Conservation (phyloP, 35 echinoderm and acorn worm species). For the Ophioderma brevispina region DNA sequence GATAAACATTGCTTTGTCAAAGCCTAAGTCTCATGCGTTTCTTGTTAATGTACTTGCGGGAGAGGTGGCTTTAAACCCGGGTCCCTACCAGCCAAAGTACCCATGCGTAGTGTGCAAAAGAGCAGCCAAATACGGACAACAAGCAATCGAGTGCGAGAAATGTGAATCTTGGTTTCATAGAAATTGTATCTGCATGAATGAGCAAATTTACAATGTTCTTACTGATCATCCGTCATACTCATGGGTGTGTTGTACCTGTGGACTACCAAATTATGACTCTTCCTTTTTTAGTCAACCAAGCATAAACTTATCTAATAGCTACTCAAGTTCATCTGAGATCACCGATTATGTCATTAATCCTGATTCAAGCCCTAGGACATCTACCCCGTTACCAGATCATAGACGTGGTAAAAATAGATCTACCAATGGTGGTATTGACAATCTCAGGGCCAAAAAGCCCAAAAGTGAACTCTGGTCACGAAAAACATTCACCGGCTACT, state of each 20-base stretch:
- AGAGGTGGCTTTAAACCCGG: not conserved
- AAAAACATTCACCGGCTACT: no score
- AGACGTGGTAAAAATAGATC: no score
- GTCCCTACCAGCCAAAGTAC: not conserved
- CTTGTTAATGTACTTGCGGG: not conserved
- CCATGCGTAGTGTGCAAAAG: not conserved
- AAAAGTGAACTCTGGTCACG: no score
- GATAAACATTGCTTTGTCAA: not conserved
- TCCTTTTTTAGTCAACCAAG: not conserved
- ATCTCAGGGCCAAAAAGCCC: no score
- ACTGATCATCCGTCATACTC: conserved; percentile 25
- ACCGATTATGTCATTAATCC: no score
- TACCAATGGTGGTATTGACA: no score
- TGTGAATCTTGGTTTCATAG: no score
- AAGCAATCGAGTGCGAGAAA: no score
- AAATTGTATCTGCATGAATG: not conserved
- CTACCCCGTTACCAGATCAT: no score
- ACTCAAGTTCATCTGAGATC: no score
- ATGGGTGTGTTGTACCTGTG: conserved; percentile 41
- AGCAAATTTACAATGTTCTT: not conserved
- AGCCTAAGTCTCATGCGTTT: not conserved
- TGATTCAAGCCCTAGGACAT: no score
- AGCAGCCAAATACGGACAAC: not conserved
- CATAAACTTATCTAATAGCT: conserved; percentile 6
- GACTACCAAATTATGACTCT: not conserved